Evolutionary conservation across 2,888 invertebrate genomes (phyloP).

Genomic region (Ophion ellenae): DNA sequence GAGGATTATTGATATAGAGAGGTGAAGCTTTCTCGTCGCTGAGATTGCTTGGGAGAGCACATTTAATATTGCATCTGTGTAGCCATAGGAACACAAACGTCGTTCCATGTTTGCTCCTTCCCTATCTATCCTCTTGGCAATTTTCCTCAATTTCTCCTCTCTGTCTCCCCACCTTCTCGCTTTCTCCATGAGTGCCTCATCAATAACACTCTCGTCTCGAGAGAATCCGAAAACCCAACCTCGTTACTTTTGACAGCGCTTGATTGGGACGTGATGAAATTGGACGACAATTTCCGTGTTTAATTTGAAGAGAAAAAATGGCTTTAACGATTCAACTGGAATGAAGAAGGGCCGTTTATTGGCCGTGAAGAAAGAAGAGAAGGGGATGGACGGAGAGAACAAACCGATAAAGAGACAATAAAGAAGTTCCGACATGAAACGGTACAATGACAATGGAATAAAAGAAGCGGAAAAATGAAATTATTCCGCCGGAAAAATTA

Average conservation of each 20-base stretch:
- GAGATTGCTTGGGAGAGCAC: neutral
- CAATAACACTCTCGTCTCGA: neutral
- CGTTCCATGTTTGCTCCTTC: constrained; percentile 3
- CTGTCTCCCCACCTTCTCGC: neutral
- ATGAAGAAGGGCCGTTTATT: constrained; percentile 58
- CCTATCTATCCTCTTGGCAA: constrained; percentile 43
- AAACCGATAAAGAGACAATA: neutral
- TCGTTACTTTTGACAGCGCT: constrained; percentile 30
- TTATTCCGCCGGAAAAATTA: constrained; percentile 39
- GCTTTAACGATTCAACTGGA: constrained; percentile 46
- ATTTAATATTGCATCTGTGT: constrained; percentile 49
- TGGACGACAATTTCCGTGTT: constrained; percentile 42
- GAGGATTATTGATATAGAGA: constrained; percentile 56
- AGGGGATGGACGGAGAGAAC: constrained; percentile 21
- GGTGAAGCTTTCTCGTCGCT: constrained; percentile 7
- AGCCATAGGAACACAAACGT: constrained; percentile 16
- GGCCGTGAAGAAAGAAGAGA: constrained; percentile 50
- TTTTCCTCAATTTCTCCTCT: neutral
- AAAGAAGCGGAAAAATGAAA: constrained; percentile 31
- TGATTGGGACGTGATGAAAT: neutral
- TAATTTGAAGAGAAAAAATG: constrained; percentile 24
- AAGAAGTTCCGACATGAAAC: constrained; percentile 21
- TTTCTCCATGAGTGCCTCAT: neutral
- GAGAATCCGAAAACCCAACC: neutral
- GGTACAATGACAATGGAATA: constrained; percentile 47